phyloP scores from a whole-genome alignment of 1,140 invertebrate genomes.

The Luehdorfia chinensis region DNA sequence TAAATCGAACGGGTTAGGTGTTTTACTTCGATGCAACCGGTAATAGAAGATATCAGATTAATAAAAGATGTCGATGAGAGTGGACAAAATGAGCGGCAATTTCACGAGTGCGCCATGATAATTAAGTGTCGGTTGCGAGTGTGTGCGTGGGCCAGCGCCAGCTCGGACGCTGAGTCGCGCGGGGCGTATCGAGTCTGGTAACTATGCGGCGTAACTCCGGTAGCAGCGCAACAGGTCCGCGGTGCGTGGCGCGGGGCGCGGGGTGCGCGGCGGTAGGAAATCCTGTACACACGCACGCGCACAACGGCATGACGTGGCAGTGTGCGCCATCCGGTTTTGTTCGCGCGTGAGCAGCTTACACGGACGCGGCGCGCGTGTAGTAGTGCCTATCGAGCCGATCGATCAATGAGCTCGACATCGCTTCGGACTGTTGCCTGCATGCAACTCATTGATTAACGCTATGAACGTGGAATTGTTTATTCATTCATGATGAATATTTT shows the following conservation, averaged over 20 bases:
- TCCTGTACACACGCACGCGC: slow-evolving; percentile 60
- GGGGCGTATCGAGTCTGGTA: slow-evolving; percentile 74
- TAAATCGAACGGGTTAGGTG: slow-evolving; percentile 52
- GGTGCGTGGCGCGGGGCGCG: slow-evolving; percentile 40
- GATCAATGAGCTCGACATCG: slow-evolving; percentile 74
- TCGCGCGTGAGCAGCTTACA: slow-evolving; percentile 46
- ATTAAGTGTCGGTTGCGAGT: slow-evolving; percentile 35
- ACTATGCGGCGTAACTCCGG: slow-evolving; percentile 76
- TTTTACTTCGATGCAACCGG: slow-evolving; percentile 50
- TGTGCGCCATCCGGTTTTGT: slow-evolving; percentile 68
- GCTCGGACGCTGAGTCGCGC: slow-evolving; percentile 23
- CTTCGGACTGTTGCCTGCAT: slow-evolving; percentile 64
- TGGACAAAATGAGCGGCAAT: slow-evolving; percentile 58
- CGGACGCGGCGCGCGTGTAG: slow-evolving; percentile 37
- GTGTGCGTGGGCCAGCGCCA: slow-evolving; percentile 56
- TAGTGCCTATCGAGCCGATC: slow-evolving; percentile 63
- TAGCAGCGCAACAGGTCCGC: slow-evolving; percentile 70
- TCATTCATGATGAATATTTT: slow-evolving; percentile 75
- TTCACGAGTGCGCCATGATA: slow-evolving; percentile 65
- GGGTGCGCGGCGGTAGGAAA: slow-evolving; percentile 68
- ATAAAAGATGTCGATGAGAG: slow-evolving; percentile 65
- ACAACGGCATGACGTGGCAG: slow-evolving; percentile 28
- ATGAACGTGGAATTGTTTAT: slow-evolving; percentile 76
- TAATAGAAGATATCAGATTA: slow-evolving; percentile 63
- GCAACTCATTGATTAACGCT: slow-evolving; percentile 76